A percentile compares a stretch with the other conserved stretches of the same genome.
These are phyloP conservation scores for Troides oblongomaculatus DNA, from an alignment of 2,888 invertebrate genomes.

Conservation along the genomic window DNA sequence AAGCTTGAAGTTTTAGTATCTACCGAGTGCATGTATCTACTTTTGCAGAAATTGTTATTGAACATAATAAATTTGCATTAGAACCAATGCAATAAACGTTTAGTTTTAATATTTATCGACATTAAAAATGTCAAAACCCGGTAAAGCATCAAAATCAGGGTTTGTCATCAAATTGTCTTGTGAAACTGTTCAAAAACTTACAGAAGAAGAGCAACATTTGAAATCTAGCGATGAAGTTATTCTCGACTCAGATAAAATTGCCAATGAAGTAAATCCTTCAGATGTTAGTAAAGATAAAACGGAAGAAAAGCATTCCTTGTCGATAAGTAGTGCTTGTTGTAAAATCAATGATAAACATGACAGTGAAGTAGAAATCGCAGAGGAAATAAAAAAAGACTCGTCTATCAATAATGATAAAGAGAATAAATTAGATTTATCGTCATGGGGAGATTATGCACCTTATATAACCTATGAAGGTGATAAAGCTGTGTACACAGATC, in stretches of 20 bases:
- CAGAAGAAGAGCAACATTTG: constrained; percentile 55
- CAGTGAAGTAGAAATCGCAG: background rate
- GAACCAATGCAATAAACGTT: background rate
- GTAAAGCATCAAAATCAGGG: constrained; percentile 58
- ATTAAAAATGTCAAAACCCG: constrained; percentile 53
- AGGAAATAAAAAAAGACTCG: background rate
- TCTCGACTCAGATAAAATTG: constrained; percentile 20
- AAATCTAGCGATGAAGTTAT: constrained; percentile 37
- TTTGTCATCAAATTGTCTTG: constrained; percentile 73
- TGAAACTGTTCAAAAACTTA: constrained; percentile 71
- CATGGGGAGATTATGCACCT: constrained; percentile 74
- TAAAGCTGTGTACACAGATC: constrained; percentile 87
- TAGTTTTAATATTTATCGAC: background rate
- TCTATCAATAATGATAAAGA: constrained; percentile 6
- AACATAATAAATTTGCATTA: background rate
- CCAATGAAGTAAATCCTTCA: background rate
- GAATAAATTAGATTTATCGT: constrained; percentile 22
- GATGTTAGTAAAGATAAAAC: background rate
- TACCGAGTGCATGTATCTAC: background rate
- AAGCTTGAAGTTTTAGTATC: background rate
- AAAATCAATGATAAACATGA: background rate
- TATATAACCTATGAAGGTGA: constrained; percentile 86
- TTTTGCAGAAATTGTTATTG: background rate
- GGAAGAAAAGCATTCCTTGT: background rate
- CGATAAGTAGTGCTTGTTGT: background rate